A percentile compares a stretch with the other conserved stretches of the same genome.
These are phyloP conservation scores for Rhopalosiphum padi DNA, from an alignment of 1,140 invertebrate genomes.

Conservation along the genomic window DNA sequence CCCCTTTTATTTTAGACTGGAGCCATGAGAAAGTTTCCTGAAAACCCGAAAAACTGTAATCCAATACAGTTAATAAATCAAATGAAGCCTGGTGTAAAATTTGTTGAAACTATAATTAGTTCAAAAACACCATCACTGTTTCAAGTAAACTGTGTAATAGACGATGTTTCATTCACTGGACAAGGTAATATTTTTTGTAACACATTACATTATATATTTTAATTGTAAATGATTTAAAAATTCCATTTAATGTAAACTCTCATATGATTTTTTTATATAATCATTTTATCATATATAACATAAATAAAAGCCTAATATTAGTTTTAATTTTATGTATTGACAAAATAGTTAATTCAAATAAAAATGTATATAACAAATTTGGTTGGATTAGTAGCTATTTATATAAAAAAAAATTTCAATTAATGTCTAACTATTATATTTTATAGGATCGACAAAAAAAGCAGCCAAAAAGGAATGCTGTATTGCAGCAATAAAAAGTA, in stretches of 20 bases:
- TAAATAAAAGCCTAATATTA: too few relatives aligned
- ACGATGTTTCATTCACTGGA: not conserved
- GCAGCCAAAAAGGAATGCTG: conserved; percentile 46
- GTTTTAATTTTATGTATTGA: too few relatives aligned
- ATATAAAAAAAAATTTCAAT: not conserved
- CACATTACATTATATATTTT: not conserved
- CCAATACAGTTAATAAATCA: conserved; percentile 45
- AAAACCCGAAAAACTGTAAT: not conserved
- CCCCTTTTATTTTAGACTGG: not conserved
- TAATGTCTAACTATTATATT: not conserved
- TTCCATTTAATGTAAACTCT: not conserved
- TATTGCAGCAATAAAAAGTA: conserved; percentile 12
- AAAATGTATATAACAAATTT: not conserved
- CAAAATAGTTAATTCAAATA: not conserved
- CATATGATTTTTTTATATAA: too few relatives aligned
- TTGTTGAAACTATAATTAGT: not conserved
- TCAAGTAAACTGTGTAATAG: not conserved
- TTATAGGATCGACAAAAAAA: conserved; percentile 45
- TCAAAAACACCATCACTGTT: not conserved
- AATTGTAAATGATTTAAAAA: not conserved
- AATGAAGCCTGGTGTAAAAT: not conserved
- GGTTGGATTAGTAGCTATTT: not conserved
- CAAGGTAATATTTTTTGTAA: conserved; percentile 16
- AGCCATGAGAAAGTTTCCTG: conserved; percentile 47
- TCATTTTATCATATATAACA: too few relatives aligned